Conservation (phyloP, 2,797 vertebrate genomes). For the Loris lydekkerianus region DNA sequence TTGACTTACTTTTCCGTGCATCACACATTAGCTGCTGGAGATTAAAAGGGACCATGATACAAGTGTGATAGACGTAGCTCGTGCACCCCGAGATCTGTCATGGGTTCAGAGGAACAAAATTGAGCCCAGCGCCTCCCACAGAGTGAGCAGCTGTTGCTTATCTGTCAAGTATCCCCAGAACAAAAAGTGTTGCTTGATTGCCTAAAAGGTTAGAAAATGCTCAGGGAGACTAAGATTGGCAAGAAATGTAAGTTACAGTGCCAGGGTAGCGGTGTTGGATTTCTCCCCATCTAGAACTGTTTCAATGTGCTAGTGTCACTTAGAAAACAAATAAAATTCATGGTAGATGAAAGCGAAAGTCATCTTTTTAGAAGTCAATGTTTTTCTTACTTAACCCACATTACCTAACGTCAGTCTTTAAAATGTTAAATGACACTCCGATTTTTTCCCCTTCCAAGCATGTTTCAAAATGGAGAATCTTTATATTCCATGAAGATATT, state of each 20-base stretch:
- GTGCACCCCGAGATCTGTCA: accelerated
- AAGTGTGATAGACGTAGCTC: accelerated
- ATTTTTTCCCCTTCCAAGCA: background rate
- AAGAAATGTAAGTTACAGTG: background rate
- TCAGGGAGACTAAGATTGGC: background rate
- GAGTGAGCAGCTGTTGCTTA: background rate
- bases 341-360: background rate
- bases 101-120: background rate
- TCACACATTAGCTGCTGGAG: too few relatives aligned
- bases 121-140: accelerated
- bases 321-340: background rate
- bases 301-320: background rate
- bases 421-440: constrained; percentile 65
- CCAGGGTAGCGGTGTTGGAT: background rate
- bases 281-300: background rate
- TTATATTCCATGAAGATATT: constrained; percentile 64
- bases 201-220: background rate
- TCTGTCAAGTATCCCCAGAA: background rate
- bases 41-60: background rate
- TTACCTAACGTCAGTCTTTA: constrained; percentile 70
- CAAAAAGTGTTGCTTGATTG: background rate
- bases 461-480: constrained; percentile 72
- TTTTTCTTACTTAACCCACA: constrained; percentile 49
- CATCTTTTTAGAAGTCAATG: background rate
- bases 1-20: background rate